These are phyloP conservation scores for Ceriagrion tenellum DNA, from an alignment of 2,888 invertebrate species.

Conservation along the genomic window DNA sequence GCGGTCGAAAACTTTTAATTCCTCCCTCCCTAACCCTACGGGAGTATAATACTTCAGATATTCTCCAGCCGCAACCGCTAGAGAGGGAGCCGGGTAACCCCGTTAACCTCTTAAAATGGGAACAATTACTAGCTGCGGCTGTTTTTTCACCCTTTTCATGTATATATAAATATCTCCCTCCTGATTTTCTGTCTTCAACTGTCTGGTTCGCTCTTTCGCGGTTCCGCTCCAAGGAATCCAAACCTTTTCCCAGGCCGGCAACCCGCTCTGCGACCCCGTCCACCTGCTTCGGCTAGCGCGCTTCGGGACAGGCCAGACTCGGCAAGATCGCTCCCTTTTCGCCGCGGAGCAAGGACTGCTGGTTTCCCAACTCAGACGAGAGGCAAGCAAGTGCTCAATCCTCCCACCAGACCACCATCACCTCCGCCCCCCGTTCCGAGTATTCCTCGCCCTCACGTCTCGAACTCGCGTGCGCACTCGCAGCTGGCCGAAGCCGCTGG, in stretches of 20 bases:
- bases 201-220: not conserved
- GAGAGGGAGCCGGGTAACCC: not conserved
- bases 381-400: not conserved
- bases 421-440: not conserved
- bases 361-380: not conserved
- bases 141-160: not conserved
- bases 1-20: not conserved
- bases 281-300: not conserved
- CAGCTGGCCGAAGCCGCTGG: not conserved
- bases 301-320: not conserved
- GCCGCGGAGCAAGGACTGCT: not conserved
- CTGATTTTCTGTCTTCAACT: not conserved
- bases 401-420: not conserved
- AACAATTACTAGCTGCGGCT: not conserved
- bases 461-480: not conserved
- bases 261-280: not conserved
- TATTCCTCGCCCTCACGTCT: not conserved
- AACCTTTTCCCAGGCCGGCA: not conserved
- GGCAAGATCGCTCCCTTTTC: not conserved
- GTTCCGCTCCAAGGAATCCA: conserved; percentile 9
- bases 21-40: not conserved
- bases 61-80: not conserved
- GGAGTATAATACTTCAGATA: not conserved
- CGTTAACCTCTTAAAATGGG: not conserved
- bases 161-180: not conserved